Percentiles rank a stretch among this genome's conserved stretches.
phyloP scores from a whole-genome alignment of 2,113 vertebrate species.

The Bettongia penicillata region DNA sequence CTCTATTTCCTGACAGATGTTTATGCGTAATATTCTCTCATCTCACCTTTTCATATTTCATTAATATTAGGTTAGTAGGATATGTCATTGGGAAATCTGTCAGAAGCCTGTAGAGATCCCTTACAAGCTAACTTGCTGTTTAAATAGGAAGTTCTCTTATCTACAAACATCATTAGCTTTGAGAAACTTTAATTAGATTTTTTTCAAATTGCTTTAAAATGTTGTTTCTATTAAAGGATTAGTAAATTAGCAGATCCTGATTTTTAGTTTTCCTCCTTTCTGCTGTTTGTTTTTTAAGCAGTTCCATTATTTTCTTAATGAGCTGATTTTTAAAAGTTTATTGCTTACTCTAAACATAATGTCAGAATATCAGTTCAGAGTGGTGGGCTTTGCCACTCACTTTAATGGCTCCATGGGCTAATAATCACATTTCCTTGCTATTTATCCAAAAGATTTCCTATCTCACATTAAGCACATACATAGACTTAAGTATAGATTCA shows the following conservation, averaged over 20 bases:
- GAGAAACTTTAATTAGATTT: not conserved
- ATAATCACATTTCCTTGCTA: not conserved
- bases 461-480: not conserved
- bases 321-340: not conserved
- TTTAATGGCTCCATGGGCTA: not conserved
- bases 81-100: not conserved
- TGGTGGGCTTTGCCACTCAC: not conserved
- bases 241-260: not conserved
- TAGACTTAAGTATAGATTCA: slow-evolving; percentile 9
- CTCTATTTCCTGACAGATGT: not conserved
- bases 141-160: not conserved
- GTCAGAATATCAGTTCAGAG: not conserved
- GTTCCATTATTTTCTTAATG: not conserved
- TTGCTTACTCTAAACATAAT: not conserved
- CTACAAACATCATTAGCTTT: not conserved
- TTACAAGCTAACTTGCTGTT: not conserved
- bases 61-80: not conserved
- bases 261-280: not conserved
- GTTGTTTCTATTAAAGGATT: not conserved
- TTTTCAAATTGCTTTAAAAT: not conserved
- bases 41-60: not conserved
- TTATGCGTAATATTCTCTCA: not conserved
- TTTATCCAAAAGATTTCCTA: not conserved
- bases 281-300: not conserved
- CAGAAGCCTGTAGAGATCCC: not conserved